Evolutionary conservation across 1,140 invertebrate genomes (phyloP), one percentile per base, ranked within the genome.

Genomic region (Drosophila grimshawi): DNA sequence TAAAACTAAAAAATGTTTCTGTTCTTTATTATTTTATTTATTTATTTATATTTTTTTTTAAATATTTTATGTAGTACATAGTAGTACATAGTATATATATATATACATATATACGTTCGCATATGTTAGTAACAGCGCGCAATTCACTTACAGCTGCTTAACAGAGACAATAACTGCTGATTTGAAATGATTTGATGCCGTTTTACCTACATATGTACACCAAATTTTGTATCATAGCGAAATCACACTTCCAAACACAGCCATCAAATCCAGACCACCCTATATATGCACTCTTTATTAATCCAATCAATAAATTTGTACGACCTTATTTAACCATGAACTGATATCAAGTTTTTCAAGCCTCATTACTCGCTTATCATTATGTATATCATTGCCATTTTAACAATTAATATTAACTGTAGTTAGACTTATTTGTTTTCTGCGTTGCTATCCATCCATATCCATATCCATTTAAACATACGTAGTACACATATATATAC

Each of bases 321-420:
- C 43, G 43, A 35, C 10, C 3, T 64, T 39, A 45, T 32, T 27
- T 43, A 49, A 56, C 57, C 66, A 45, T 62, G 29, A 59, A 60
- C 19, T 29, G 8, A 49, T 41, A 35, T 45, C 7, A 56, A 55
- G 43, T 27, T 67, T 62, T 63, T 68, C 66, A 86, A 62, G 70
- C 81, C 72, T 79, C 81, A 85, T 85, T 77, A 57, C 61, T 33
- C 52, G 60, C 60, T 57, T 48, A 27, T 46, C 45, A 46, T 62
- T 11, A 37, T 35, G 49, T 76, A 86, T 79, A 62, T 43, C 71
- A 69, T 79, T 81, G 74, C 55, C 74, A 86, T 81, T 69, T 37
- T 70, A 71, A 62, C 49, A 64, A 81, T 81, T 86, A 86, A 71
- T 57, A 46, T 51, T 53, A 46, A 55, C 39, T 30, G 64, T 59